Evolutionary conservation across 2,797 vertebrate species (phyloP).

Genomic region (Pteronotus mesoamericanus): DNA sequence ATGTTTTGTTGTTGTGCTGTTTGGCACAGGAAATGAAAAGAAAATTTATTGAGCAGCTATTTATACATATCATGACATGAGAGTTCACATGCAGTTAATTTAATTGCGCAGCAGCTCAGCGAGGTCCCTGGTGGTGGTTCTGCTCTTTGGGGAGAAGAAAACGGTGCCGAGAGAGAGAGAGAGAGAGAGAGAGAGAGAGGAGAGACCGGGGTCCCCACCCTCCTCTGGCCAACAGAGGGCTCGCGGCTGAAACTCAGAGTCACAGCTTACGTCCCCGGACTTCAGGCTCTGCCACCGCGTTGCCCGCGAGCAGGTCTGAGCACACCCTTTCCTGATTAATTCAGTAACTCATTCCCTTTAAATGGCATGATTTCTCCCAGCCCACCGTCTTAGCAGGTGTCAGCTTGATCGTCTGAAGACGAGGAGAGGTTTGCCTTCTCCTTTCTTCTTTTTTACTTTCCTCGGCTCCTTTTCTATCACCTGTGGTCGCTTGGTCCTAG

Average conservation of each 20-base stretch:
- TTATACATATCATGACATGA: rapidly evolving
- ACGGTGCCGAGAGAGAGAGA: rapidly evolving
- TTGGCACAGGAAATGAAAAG: background rate
- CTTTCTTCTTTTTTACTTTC: background rate
- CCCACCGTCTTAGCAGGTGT: background rate
- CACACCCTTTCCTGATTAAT: background rate
- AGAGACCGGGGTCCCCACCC: rapidly evolving
- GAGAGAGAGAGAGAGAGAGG: no score
- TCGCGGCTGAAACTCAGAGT: no score
- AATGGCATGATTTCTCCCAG: rapidly evolving
- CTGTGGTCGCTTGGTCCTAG: background rate
- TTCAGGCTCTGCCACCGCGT: rapidly evolving
- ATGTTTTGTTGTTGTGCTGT: background rate
- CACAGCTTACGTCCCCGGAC: background rate
- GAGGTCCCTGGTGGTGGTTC: background rate
- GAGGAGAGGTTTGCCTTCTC: rapidly evolving
- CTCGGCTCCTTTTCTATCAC: rapidly evolving
- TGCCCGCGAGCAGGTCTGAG: background rate
- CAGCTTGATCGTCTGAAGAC: rapidly evolving
- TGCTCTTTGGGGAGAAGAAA: background rate
- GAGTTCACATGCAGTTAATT: rapidly evolving
- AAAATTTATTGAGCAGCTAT: background rate
- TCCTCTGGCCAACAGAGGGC: background rate
- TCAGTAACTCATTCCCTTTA: background rate
- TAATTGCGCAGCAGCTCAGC: background rate